Conservation (phyloP, 1,140 invertebrate genomes). For the Drosophila tristis region DNA sequence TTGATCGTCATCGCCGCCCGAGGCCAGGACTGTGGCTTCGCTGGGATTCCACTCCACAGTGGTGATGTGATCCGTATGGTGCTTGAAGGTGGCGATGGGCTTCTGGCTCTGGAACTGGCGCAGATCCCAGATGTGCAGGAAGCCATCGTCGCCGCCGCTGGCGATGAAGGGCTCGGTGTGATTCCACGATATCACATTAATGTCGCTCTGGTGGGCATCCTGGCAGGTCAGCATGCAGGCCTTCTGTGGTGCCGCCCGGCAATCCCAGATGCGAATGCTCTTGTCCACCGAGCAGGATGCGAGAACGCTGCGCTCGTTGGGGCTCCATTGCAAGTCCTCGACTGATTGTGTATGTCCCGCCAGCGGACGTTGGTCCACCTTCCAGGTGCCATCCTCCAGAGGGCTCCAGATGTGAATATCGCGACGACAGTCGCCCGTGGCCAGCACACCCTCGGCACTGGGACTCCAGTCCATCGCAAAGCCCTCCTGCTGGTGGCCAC, state of each 20-base stretch:
- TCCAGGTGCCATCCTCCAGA: constrained; percentile 90
- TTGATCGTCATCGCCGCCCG: constrained; percentile 97
- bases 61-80: constrained; percentile 96
- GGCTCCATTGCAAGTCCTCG: constrained; percentile 99
- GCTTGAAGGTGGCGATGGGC: constrained; percentile 96
- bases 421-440: constrained; percentile 85
- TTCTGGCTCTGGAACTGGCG: constrained; percentile 92
- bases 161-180: constrained; percentile 94
- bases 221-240: constrained; percentile 96
- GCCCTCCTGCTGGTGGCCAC: constrained; percentile 96
- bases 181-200: constrained; percentile 99
- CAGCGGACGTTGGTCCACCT: constrained; percentile 94
- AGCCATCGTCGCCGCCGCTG: constrained; percentile 98
- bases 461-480: constrained; percentile 97
- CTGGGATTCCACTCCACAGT: constrained; percentile 98
- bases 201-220: constrained; percentile 95
- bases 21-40: constrained; percentile 96
- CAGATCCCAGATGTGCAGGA: constrained; percentile 97
- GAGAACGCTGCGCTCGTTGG: constrained; percentile 96
- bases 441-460: constrained; percentile 89
- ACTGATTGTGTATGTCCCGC: constrained; percentile 96
- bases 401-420: constrained; percentile 97
- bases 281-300: constrained; percentile 98
- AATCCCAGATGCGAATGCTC: constrained; percentile 96
- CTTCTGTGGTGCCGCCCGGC: constrained; percentile 91